A percentile compares a stretch with the other conserved stretches of the same genome.
Evolutionary conservation across 2,113 vertebrate species (phyloP).

Genomic region (Australoheros scitulus): DNA sequence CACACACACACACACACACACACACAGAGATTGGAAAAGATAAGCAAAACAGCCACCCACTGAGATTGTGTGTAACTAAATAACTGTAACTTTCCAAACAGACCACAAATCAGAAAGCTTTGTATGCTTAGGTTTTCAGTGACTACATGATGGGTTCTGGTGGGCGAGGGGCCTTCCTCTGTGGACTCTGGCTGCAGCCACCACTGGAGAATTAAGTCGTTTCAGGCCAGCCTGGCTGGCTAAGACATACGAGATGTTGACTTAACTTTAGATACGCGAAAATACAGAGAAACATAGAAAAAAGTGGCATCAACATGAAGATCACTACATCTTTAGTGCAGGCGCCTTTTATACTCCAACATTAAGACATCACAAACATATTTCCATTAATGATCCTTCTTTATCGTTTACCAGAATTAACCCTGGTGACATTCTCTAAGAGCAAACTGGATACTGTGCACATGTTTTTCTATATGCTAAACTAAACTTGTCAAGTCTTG

Average conservation of each 20-base stretch:
- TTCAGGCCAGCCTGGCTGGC: slow-evolving; percentile 2
- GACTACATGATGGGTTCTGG: neutral
- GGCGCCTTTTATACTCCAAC: neutral
- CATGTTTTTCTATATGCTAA: neutral
- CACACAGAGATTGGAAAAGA: slow-evolving; percentile 6
- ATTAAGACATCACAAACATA: too few relatives aligned
- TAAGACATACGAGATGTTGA: neutral
- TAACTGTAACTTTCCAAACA: slow-evolving; percentile 40
- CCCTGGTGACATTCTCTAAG: neutral
- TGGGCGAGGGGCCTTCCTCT: slow-evolving; percentile 16
- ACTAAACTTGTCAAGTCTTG: neutral
- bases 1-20: neutral
- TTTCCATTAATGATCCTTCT: neutral
- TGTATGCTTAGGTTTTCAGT: slow-evolving; percentile 2
- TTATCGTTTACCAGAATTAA: neutral
- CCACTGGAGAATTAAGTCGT: neutral
- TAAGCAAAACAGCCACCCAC: slow-evolving; percentile 58
- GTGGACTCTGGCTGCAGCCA: slow-evolving; percentile 2
- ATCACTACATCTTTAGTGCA: neutral
- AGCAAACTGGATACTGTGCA: neutral
- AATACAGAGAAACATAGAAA: neutral
- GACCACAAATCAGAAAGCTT: slow-evolving; percentile 38
- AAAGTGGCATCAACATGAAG: neutral
- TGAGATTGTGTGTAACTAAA: slow-evolving; percentile 32
- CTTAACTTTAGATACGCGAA: neutral